These are phyloP conservation scores for Oreochromis mossambicus DNA, from an alignment of 2,797 vertebrate species.

Conservation along the genomic window DNA sequence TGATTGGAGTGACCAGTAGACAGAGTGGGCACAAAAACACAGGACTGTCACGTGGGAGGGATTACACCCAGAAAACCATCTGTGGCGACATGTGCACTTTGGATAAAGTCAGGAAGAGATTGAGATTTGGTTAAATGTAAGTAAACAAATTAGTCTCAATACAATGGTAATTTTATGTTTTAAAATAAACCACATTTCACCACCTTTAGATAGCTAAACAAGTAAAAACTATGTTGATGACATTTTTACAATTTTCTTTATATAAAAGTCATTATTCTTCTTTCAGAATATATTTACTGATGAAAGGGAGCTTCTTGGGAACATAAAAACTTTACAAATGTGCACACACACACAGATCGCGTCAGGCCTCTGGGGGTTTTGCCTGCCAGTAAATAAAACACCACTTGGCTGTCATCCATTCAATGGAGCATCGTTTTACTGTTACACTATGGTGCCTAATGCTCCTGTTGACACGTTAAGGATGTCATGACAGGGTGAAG, in stretches of 20 bases:
- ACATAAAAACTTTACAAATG: not conserved
- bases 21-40: not conserved
- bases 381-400: slow-evolving; percentile 7
- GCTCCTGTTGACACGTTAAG: slow-evolving; percentile 4
- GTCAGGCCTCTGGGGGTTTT: slow-evolving; percentile 5
- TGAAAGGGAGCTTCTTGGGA: accelerated
- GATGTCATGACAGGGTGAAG: slow-evolving; percentile 23
- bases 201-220: not conserved
- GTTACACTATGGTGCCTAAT: not conserved
- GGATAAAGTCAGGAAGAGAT: accelerated
- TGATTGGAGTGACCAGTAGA: not conserved
- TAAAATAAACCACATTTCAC: not conserved
- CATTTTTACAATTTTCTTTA: not conserved
- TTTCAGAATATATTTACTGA: not conserved
- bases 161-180: not conserved
- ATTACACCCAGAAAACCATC: not conserved
- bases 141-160: not conserved
- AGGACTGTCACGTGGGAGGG: accelerated
- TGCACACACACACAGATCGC: not conserved
- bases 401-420: slow-evolving; percentile 16
- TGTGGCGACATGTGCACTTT: not conserved
- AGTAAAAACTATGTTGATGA: not conserved
- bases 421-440: slow-evolving; percentile 35
- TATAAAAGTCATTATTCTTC: not conserved
- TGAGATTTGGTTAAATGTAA: not conserved